Evolutionary conservation across 2,888 invertebrate genomes (phyloP), one percentile per base, ranked within the genome.

Genomic region (Drosophila anomelani): DNA sequence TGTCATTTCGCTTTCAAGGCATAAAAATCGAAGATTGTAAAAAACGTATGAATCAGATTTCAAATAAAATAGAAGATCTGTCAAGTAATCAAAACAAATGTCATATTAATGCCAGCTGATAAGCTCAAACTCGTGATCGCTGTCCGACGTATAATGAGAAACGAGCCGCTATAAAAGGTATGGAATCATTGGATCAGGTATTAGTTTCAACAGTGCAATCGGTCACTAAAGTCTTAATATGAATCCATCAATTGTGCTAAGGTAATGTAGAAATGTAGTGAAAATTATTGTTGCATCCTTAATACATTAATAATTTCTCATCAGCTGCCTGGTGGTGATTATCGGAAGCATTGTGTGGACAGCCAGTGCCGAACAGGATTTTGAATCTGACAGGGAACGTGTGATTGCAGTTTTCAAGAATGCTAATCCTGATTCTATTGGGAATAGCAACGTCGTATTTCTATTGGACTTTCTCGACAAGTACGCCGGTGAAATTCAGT

Each of bases 291-390:
- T 32, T 32, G n/a, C 17, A 13, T 13, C 2, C 8, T 4, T 13
- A 4, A 32, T 7, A 17, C 17, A 4, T 15, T 46, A 1, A 46
- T 46, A 1, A 46, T 15, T 46, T 32, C 7, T 17, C 8, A 13
- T 13, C 20, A 51, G 49, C 49, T 51, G 13, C 49, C 49, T 51
- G 2, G 17, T 51, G 20, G 17, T 51, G 32, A 17, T 51, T 4
- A 51, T 17, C 32, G 49, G 49, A 51, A 9, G 49, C 13, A 32
- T 51, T 13, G 4, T 34, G 49, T 32, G 49, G 49, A 9, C 32
- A 51, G 20, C 49, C 32, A 51, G 13, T 34, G 49, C 34, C 49
- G 4, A 20, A 13, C 7, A 32, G 12, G 8, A 20, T 8, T 51
- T 51, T 12, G 20, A 51, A 13, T 12, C 49, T 32, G 17, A 17